Evolutionary conservation across 1,140 invertebrate genomes (phyloP).

Genomic region (Dolichoris vasculosae): DNA sequence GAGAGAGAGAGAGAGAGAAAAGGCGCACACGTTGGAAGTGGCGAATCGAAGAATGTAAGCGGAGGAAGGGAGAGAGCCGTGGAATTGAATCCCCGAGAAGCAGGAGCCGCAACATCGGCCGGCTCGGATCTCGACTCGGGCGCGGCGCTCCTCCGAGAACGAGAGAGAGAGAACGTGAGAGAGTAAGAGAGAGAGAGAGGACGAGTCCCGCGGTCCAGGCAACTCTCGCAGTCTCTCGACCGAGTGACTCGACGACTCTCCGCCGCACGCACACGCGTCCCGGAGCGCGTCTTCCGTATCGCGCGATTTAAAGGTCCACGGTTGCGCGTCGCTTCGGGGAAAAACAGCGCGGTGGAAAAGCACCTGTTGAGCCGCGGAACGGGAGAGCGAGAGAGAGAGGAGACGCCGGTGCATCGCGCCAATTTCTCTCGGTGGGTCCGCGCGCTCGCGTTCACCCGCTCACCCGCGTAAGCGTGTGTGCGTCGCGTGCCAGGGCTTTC

Average conservation of each 20-base stretch:
- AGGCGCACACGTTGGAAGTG: not conserved
- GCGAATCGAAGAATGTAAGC: constrained; percentile 1
- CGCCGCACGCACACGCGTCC: not conserved
- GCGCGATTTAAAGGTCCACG: not conserved
- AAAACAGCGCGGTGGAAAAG: not conserved
- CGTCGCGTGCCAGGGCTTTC: not conserved
- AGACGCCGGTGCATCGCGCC: not conserved
- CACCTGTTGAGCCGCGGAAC: not conserved
- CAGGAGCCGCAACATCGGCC: not conserved
- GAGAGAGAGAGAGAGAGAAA: not conserved
- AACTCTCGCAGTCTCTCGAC: not conserved
- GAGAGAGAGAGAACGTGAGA: not conserved
- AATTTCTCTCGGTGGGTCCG: not conserved
- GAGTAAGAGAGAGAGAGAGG: not conserved
- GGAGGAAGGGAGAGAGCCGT: not conserved
- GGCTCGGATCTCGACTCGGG: no score
- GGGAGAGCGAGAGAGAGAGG: no score
- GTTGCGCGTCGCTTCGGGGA: not conserved
- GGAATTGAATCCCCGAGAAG: constrained; percentile 11
- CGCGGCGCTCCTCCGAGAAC: not conserved
- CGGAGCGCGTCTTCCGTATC: not conserved
- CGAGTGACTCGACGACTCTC: not conserved
- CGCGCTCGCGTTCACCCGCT: not conserved
- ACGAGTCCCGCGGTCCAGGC: not conserved
- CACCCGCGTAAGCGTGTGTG: not conserved